Conservation (phyloP, 2,113 vertebrate genomes). For the Platysternon megacephalum region DNA sequence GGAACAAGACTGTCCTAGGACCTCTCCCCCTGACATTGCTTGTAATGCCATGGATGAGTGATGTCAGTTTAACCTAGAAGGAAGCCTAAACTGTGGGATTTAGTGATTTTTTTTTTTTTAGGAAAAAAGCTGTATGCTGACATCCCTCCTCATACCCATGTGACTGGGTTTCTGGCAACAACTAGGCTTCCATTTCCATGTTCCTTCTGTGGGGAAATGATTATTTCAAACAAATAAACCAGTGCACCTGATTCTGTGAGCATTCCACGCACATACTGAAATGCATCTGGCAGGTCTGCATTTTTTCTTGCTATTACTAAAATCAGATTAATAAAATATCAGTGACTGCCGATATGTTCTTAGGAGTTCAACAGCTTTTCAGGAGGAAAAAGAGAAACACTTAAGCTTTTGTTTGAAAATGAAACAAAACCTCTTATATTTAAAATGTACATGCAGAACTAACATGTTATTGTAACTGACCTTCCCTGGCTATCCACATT, state of each 20-base stretch:
- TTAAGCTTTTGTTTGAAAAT: no score
- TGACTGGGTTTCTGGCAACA: rapidly evolving
- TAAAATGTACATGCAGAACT: not conserved
- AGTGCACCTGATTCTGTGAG: not conserved
- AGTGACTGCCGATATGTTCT: not conserved
- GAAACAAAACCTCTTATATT: not conserved
- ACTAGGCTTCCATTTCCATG: not conserved
- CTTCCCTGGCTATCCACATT: not conserved
- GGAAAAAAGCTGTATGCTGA: not conserved
- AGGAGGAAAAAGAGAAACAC: not conserved
- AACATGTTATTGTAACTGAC: not conserved
- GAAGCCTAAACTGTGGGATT: not conserved
- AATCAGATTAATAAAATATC: not conserved
- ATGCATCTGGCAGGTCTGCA: rapidly evolving
- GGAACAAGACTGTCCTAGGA: not conserved
- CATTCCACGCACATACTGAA: rapidly evolving
- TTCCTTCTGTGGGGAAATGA: not conserved
- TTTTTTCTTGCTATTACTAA: not conserved
- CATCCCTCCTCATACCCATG: not conserved
- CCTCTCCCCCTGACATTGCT: no score
- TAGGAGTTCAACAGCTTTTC: not conserved
- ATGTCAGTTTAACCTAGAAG: not conserved
- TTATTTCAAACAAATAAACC: not conserved
- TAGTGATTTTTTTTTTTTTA: not conserved
- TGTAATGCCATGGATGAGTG: no score